These are phyloP conservation scores for Numenius arquata DNA, from an alignment of 2,113 vertebrate genomes.

Conservation along the genomic window DNA sequence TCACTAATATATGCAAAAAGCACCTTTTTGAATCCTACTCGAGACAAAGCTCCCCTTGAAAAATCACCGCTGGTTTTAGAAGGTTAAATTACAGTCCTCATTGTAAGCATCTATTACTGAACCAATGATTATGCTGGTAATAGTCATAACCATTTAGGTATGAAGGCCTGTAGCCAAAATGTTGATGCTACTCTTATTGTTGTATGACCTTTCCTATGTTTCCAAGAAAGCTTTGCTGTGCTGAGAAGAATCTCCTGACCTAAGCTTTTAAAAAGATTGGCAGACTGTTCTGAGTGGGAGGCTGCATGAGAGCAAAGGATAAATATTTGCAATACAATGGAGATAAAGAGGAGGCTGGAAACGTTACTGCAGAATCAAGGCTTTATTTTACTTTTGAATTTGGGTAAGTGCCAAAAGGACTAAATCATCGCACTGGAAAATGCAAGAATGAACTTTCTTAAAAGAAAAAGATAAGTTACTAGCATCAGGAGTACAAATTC, in stretches of 20 bases:
- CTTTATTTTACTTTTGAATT: constrained; percentile 51
- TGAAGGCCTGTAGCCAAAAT: constrained; percentile 40
- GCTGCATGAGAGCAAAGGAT: constrained; percentile 58
- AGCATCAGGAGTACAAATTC: not conserved
- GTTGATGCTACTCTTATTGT: constrained; percentile 38
- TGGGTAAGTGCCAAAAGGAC: constrained; percentile 36
- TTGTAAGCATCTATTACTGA: not conserved
- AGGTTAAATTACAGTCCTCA: constrained; percentile 12
- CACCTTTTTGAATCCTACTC: not conserved
- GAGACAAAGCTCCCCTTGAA: not conserved
- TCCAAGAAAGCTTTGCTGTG: constrained; percentile 54
- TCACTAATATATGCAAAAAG: not conserved
- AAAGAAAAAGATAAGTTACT: constrained; percentile 11
- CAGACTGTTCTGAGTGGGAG: constrained; percentile 54
- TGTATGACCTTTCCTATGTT: constrained; percentile 30
- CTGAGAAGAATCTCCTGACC: constrained; percentile 51
- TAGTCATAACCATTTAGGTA: constrained; percentile 36
- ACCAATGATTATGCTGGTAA: not conserved
- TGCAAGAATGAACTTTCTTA: constrained; percentile 14
- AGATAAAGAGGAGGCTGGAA: constrained; percentile 52
- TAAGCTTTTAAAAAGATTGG: constrained; percentile 60
- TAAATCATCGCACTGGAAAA: constrained; percentile 39
- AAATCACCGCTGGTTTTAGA: not conserved
- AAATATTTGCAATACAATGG: constrained; percentile 68
- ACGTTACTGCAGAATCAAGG: constrained; percentile 43